Evolutionary conservation across 2,113 vertebrate genomes (phyloP), one percentile per base, ranked within the genome.

Genomic region (Leptobrachium ailaonicum): DNA sequence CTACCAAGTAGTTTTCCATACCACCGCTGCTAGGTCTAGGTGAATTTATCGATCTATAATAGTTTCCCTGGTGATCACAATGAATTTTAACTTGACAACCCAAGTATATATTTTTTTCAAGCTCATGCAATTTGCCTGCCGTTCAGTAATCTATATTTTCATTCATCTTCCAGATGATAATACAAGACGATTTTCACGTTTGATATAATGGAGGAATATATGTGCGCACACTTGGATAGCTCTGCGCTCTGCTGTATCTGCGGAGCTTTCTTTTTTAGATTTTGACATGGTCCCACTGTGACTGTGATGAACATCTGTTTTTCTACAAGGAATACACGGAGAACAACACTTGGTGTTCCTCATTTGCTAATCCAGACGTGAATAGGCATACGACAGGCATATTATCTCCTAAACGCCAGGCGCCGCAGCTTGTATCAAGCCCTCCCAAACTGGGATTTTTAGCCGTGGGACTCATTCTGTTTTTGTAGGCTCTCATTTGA

Each of bases 301-400:
- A 77, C 32, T 69, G 43, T 56, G 56, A 70, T 78, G 76, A 78
- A 68, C 76, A 78, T 60, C 76, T 78, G 76, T 71, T 78, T 67
- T 67, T 70, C 71, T 78, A 71, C 50, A 58, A 60, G 41, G 32
- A 54, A 67, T 43, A 60, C 63, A 50, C 75, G 32, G 53, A n/a
- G 53, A 71, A 20, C n/a, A 14, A 56, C 41, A 47, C 54, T 70
- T 32, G 32, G 2, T 13, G 53, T 67, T 62, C 53, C 42, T 40
- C 5, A 54, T 43, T 78, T 43, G 62, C 76, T 71, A 71, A 78
- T 71, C 76, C 76, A 78, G 20, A 71, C 76, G 76, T 78, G 76
- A 71, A 71, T 78, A 47, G 45, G 76, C 76, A 71, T 78, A 78
- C n/a, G 20, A 32, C 20, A 32, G 20, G 20, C 20, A 32, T 32